Evolutionary conservation across 2,888 invertebrate species (phyloP).

Genomic region (Thecophora atra): DNA sequence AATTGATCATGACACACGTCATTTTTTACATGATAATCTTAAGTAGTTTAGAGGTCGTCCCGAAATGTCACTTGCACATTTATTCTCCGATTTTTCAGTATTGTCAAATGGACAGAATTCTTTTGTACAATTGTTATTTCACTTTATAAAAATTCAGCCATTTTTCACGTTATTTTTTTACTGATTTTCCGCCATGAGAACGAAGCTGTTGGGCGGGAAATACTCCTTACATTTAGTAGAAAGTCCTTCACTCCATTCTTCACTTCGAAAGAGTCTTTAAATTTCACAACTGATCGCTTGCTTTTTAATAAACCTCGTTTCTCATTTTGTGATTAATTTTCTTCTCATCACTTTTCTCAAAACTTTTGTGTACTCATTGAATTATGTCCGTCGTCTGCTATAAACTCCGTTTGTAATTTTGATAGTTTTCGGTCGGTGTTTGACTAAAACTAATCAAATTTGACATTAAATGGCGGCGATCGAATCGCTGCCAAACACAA

Average conservation of each 20-base stretch:
- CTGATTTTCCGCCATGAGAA: not conserved
- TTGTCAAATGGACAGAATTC: not conserved
- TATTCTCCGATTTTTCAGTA: not conserved
- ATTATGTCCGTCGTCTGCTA: no score
- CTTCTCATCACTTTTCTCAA: no score
- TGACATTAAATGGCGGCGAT: not conserved
- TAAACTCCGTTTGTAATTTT: no score
- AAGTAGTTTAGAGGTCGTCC: constrained; percentile 3
- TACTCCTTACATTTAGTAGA: not conserved
- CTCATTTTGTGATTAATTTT: no score
- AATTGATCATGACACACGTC: constrained; percentile 12
- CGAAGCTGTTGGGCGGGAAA: not conserved
- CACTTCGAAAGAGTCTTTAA: not conserved
- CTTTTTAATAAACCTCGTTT: no score
- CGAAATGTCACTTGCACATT: not conserved
- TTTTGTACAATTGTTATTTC: not conserved
- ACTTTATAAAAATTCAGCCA: no score
- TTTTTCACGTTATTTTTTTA: not conserved
- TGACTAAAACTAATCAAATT: no score
- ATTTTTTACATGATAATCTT: not conserved
- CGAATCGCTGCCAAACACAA: not conserved
- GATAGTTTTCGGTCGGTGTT: no score
- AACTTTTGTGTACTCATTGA: no score
- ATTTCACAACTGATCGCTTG: no score
- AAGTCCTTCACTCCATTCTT: no score